These are phyloP conservation scores for Drosophila funebris DNA, from an alignment of 1,140 invertebrate genomes.

Conservation along the genomic window DNA sequence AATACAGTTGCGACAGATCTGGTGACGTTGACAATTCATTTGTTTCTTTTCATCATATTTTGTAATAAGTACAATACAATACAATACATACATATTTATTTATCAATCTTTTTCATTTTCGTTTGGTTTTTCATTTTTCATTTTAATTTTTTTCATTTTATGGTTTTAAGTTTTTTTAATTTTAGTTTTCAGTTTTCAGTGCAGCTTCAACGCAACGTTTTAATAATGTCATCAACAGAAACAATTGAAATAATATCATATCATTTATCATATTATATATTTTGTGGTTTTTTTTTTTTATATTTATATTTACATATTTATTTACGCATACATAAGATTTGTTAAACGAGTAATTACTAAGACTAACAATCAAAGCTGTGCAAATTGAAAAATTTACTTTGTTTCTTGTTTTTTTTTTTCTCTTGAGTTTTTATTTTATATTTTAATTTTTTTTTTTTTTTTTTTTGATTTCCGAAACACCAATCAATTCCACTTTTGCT, in stretches of 20 bases:
- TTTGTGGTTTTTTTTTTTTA: background rate
- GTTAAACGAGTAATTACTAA: conserved; percentile 46
- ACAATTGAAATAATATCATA: conserved; percentile 15
- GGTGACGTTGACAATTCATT: conserved; percentile 31
- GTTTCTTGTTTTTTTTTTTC: conserved; percentile 6
- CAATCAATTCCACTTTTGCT: conserved; percentile 43
- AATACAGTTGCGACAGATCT: conserved; percentile 37
- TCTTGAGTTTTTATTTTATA: background rate
- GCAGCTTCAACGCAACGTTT: conserved; percentile 39
- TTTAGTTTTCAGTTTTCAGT: conserved; percentile 37
- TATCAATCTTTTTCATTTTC: background rate
- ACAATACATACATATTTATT: conserved; percentile 15
- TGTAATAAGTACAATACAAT: conserved; percentile 14
- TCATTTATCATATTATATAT: background rate
- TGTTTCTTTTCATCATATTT: background rate
- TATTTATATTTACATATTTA: conserved; percentile 32
- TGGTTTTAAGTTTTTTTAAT: conserved; percentile 19
- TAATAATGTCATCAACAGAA: conserved; percentile 25
- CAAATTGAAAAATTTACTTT: conserved; percentile 42
- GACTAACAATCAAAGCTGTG: conserved; percentile 55
- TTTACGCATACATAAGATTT: conserved; percentile 44
- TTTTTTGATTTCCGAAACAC: conserved; percentile 29
- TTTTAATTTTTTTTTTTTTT: background rate
- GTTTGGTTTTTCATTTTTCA: background rate
- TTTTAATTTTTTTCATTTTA: conserved; percentile 18